These are phyloP conservation scores for Tichodroma muraria DNA, from an alignment of 2,113 vertebrate species.

Conservation along the genomic window DNA sequence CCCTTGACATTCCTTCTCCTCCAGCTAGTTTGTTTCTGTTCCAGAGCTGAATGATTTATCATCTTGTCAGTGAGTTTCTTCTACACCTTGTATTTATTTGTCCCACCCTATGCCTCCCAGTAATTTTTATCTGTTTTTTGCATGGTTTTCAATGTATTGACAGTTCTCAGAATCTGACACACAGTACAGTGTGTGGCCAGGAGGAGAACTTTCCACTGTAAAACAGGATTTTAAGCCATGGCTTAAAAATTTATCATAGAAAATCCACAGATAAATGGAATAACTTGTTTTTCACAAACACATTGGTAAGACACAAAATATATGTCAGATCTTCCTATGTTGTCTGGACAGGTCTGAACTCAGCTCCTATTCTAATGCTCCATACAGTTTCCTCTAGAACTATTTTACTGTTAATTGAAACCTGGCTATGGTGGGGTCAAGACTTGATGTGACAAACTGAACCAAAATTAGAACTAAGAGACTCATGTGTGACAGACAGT, in stretches of 20 bases:
- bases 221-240: background rate
- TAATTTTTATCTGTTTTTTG: background rate
- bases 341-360: background rate
- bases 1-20: conserved; percentile 13
- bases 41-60: conserved; percentile 9
- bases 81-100: background rate
- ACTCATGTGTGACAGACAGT: background rate
- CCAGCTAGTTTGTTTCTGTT: background rate
- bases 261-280: background rate
- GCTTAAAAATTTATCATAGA: background rate
- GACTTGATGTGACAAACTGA: background rate
- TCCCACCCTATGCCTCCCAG: background rate
- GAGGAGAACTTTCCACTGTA: background rate
- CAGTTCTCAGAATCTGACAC: background rate
- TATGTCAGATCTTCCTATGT: background rate
- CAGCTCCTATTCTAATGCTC: background rate
- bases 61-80: background rate
- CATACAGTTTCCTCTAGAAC: background rate
- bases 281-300: background rate
- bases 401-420: background rate
- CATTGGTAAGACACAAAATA: background rate
- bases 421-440: background rate
- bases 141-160: background rate
- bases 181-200: background rate
- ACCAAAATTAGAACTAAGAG: background rate